Conservation (phyloP, 1,140 invertebrate genomes). For the Heliconius eleuchia region DNA sequence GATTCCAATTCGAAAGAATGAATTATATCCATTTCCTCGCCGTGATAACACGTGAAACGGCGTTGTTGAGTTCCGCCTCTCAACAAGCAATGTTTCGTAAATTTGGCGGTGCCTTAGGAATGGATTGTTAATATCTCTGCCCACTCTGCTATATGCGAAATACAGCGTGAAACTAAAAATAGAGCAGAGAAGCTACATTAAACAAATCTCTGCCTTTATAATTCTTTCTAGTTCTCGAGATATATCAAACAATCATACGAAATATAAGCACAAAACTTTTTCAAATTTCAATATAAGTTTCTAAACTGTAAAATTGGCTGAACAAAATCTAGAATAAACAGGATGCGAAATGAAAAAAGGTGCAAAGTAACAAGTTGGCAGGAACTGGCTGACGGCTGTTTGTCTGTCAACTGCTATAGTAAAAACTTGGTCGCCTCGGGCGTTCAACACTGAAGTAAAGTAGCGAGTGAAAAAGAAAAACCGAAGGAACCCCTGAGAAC, state of each 20-base stretch:
- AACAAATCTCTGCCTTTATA: neutral
- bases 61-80: too few species aligned
- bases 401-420: constrained; percentile 36
- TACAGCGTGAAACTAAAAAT: too few species aligned
- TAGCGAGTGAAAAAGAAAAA: neutral
- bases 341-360: constrained; percentile 25
- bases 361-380: constrained; percentile 36
- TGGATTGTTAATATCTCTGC: too few species aligned
- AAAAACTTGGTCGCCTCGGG: constrained; percentile 35
- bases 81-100: too few species aligned
- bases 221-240: neutral
- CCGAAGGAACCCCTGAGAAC: neutral
- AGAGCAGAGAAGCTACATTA: too few species aligned
- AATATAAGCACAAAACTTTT: neutral
- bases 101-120: too few species aligned
- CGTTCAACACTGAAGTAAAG: constrained; percentile 4
- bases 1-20: too few species aligned
- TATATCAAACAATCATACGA: neutral
- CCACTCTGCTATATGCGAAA: too few species aligned
- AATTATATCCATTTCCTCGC: too few species aligned
- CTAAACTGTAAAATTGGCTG: constrained; percentile 9
- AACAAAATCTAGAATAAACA: constrained; percentile 27
- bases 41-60: too few species aligned
- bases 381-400: constrained; percentile 29
- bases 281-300: neutral